phyloP scores from a whole-genome alignment of 1,140 invertebrate genomes.

The Ostrea denselamellosa region DNA sequence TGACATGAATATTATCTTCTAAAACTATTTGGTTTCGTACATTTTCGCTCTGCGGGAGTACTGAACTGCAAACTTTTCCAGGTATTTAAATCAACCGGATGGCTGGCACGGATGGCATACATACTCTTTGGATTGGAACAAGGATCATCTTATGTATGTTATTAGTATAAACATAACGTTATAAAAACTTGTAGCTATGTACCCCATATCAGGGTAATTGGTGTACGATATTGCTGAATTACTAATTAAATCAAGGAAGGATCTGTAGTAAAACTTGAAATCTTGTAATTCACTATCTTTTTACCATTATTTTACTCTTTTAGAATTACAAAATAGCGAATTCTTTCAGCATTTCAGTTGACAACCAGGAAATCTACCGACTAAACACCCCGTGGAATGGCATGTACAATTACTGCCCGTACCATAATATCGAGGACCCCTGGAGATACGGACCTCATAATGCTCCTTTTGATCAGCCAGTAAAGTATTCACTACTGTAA shows the following conservation, averaged over 20 bases:
- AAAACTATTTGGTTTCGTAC: too few species aligned
- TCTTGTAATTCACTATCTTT: background rate
- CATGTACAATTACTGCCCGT: constrained; percentile 8
- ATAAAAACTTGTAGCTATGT: too few species aligned
- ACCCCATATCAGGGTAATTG: background rate
- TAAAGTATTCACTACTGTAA: background rate
- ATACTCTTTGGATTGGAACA: background rate
- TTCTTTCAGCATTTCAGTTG: background rate
- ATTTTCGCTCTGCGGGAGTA: too few species aligned
- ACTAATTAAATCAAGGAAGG: background rate
- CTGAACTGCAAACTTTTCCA: background rate
- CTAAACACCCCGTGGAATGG: constrained; percentile 5
- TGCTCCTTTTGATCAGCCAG: constrained; percentile 8
- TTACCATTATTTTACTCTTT: background rate
- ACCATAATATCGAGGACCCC: constrained; percentile 11
- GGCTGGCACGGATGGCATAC: constrained; percentile 25
- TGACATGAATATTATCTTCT: too few species aligned
- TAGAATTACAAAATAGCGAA: background rate
- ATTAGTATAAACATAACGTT: background rate
- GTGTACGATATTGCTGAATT: background rate
- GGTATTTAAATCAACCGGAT: constrained; percentile 6
- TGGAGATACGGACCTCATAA: constrained; percentile 23
- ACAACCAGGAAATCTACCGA: background rate
- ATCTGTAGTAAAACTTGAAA: background rate
- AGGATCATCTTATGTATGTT: background rate